These are phyloP conservation scores for Drosophila rubida DNA, from an alignment of 2,888 invertebrate genomes.

Conservation along the genomic window DNA sequence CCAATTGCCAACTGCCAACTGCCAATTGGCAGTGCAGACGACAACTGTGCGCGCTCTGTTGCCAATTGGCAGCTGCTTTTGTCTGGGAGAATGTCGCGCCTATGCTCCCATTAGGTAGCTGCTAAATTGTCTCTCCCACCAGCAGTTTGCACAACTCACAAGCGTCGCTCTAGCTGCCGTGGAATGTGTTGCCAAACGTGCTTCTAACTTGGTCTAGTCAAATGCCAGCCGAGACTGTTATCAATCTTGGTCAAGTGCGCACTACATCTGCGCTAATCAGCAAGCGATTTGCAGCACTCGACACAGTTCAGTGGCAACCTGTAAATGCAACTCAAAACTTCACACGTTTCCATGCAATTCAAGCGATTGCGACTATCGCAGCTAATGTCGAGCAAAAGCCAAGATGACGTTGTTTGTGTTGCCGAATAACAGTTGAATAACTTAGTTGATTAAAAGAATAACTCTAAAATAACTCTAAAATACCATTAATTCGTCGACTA, in stretches of 20 bases:
- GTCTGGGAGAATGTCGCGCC: constrained; percentile 78
- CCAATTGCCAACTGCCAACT: constrained; percentile 23
- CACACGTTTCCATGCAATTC: no score
- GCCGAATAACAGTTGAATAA: no score
- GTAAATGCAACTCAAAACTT: constrained; percentile 22
- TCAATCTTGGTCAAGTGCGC: background rate
- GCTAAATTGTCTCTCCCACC: constrained; percentile 58
- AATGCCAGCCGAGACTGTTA: background rate
- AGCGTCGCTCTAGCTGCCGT: constrained; percentile 37
- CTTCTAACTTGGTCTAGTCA: background rate
- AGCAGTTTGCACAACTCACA: constrained; percentile 12
- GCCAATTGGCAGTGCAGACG: background rate
- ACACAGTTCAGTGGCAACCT: background rate
- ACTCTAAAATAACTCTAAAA: no score
- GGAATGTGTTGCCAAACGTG: constrained; percentile 29
- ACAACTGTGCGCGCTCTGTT: background rate
- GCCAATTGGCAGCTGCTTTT: constrained; percentile 70
- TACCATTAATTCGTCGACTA: no score
- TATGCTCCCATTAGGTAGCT: constrained; percentile 68
- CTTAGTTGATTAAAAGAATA: no score
- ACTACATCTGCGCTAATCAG: background rate
- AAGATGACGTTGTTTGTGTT: no score
- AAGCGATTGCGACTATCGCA: no score
- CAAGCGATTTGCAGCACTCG: no score
- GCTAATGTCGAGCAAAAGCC: no score